Evolutionary conservation across 2,797 vertebrate species (phyloP).

Genomic region (Gobionotothen gibberifrons): DNA sequence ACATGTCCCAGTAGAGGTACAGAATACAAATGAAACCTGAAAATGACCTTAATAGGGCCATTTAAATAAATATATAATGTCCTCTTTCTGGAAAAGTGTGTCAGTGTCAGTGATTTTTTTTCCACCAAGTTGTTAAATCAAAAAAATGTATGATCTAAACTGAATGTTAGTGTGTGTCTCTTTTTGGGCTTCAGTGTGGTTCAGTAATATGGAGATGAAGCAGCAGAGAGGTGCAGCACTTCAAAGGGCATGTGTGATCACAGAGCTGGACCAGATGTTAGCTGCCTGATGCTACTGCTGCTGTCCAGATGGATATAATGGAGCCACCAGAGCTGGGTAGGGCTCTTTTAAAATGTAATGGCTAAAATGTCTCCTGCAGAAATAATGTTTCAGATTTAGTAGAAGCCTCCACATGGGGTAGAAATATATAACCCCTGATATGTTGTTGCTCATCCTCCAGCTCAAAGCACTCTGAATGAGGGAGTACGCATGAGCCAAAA

Average conservation of each 20-base stretch:
- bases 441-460: slow-evolving; percentile 15
- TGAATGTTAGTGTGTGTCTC: slow-evolving; percentile 18
- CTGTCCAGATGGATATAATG: slow-evolving; percentile 43
- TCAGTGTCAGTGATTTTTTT: neutral
- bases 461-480: slow-evolving; percentile 21
- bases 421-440: slow-evolving; percentile 9
- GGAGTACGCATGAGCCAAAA: slow-evolving; percentile 16
- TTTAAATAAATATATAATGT: neutral
- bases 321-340: slow-evolving; percentile 2
- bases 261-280: slow-evolving; percentile 83
- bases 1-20: too few species aligned
- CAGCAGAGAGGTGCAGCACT: slow-evolving; percentile 79
- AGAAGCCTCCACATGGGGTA: neutral
- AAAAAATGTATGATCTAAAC: neutral
- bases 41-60: too few species aligned
- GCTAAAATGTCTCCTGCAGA: slow-evolving; percentile 1
- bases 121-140: neutral
- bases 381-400: neutral
- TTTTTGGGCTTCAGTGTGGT: slow-evolving; percentile 79
- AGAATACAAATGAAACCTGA: too few species aligned
- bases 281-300: slow-evolving; percentile 26
- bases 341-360: slow-evolving; percentile 15
- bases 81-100: neutral
- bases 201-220: slow-evolving; percentile 86
- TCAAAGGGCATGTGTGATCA: slow-evolving; percentile 86